Evolutionary conservation across 2,113 vertebrate genomes (phyloP), one percentile per base, ranked within the genome.

Genomic region (Herpailurus yagouaroundi): DNA sequence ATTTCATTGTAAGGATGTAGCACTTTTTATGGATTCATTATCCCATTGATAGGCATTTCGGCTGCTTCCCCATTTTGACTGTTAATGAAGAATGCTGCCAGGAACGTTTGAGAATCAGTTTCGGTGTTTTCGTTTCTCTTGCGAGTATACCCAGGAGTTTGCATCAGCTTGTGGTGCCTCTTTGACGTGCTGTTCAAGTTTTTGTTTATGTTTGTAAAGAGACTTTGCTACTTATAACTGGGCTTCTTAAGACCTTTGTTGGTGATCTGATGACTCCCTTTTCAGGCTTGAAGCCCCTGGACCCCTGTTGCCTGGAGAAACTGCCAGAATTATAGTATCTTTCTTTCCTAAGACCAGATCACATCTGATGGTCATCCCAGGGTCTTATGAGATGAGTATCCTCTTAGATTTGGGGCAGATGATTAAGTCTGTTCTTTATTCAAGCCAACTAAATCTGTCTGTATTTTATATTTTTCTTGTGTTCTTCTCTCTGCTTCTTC

Each of bases 11-110:
- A 0, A n/a, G 31, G 7, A 7, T 11, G 4, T 3, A 1, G 33
- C 31, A 36, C 31, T 7, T 69, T 11, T 48, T 33, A 0, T 14
- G 27, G 64, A 16, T 19, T 23, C n/a, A 7, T 23, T 50, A 2
- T 38, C 25, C 41, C 7, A 0, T 15, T 2, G 13, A 2, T 23
- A 13, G 18, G 14, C 11, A 0, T 16, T 15, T 4, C 48, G 4
- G 41, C 8, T 3, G 6, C 3, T 5, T 33, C 18, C 13, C 4
- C n/a, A 16, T n/a, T 36, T 4, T 19, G 60, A 27, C 76, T 27
- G 0, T 48, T 16, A 0, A 0, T 3, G 92, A 50, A 1, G 19
- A 8, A 5, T 2, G 21, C 69, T 36, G 21, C 66, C 41, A 0
- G 45, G 80, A 36, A 23, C 1, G 1, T 38, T 6, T 0, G 0